phyloP scores from a whole-genome alignment of 2,113 vertebrate species.

The Sylvietta virens region DNA sequence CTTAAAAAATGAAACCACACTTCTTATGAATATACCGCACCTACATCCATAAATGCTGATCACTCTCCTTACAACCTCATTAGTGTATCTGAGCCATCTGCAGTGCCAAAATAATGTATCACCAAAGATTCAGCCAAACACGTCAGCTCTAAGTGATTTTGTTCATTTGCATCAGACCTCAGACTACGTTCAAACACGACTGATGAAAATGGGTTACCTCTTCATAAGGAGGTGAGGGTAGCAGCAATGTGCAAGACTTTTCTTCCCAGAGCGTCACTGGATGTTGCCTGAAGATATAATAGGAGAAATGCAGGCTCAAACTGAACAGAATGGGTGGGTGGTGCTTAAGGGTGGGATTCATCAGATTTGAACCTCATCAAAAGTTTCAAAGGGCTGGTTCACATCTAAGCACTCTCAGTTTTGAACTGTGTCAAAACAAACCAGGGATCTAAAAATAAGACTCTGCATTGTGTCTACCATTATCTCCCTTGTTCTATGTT shows the following conservation, averaged over 20 bases:
- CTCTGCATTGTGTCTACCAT: background rate
- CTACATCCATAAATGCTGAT: background rate
- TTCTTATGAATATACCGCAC: background rate
- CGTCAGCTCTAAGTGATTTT: background rate
- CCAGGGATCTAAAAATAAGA: background rate
- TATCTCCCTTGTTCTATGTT: background rate
- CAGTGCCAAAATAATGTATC: background rate
- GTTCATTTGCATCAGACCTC: background rate
- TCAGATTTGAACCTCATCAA: background rate
- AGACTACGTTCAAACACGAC: background rate
- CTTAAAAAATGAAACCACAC: background rate
- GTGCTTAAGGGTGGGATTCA: background rate
- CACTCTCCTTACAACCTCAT: background rate
- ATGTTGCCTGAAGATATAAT: background rate
- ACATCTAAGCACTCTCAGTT: background rate
- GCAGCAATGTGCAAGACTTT: background rate
- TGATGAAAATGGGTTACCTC: background rate
- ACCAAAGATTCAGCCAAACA: background rate
- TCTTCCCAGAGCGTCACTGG: background rate
- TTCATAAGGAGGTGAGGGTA: background rate
- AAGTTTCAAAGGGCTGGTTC: conserved; percentile 7
- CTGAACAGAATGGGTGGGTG: background rate
- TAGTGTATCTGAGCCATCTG: background rate
- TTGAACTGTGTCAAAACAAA: background rate
- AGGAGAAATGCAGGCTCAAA: background rate